These are phyloP conservation scores for Mixornis gularis DNA, from an alignment of 2,113 vertebrate genomes.

Conservation along the genomic window DNA sequence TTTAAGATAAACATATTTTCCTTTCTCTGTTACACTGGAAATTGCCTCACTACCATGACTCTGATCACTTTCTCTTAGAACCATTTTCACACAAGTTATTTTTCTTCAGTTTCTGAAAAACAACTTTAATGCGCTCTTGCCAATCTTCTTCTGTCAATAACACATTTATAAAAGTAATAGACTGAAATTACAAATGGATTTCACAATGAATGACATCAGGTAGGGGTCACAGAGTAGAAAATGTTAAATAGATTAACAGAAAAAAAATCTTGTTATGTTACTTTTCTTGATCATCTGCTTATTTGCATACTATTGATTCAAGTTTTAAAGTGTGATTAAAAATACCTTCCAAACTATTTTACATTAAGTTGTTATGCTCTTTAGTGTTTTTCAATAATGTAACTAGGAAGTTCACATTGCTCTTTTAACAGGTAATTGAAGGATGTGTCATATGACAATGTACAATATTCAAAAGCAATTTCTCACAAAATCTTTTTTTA, in stretches of 20 bases:
- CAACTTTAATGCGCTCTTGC: background rate
- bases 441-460: background rate
- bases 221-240: background rate
- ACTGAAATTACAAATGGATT: background rate
- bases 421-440: background rate
- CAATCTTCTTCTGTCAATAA: background rate
- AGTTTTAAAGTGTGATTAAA: background rate
- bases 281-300: background rate
- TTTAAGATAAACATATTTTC: background rate
- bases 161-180: background rate
- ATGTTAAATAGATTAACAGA: background rate
- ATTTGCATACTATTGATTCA: background rate
- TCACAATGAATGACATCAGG: background rate
- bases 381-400: background rate
- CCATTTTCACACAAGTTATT: background rate
- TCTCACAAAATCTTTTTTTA: slow-evolving; percentile 28
- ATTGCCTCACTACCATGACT: background rate
- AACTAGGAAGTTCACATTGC: background rate
- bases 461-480: slow-evolving; percentile 20
- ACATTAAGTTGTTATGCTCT: background rate
- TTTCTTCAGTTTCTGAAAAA: background rate
- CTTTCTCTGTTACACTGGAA: background rate
- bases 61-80: background rate
- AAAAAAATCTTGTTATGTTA: background rate
- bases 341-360: background rate